Percentiles rank a stretch among this genome's conserved stretches.
phyloP scores from a whole-genome alignment of 2,797 vertebrate species.

The Melopsittacus undulatus region DNA sequence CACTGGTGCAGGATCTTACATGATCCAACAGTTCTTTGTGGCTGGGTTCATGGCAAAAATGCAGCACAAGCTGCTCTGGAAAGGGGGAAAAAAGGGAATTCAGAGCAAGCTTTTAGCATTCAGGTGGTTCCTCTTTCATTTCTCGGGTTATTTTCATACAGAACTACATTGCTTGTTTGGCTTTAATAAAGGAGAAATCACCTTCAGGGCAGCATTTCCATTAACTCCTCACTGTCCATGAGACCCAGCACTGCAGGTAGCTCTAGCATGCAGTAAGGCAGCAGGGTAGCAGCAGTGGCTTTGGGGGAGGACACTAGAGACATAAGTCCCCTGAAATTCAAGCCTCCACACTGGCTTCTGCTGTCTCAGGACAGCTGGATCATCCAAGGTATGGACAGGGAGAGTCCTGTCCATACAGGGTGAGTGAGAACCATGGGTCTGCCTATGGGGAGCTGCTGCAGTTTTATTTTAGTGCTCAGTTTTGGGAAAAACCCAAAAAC shows the following conservation, averaged over 20 bases:
- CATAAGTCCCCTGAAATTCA: not conserved
- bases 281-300: not conserved
- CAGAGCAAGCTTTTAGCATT: not conserved
- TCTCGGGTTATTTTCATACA: slow-evolving; percentile 1
- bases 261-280: not conserved
- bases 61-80: not conserved
- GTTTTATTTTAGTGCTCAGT: not conserved
- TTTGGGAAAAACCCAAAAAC: not conserved
- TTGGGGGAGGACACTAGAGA: not conserved
- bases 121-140: not conserved
- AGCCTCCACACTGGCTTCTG: not conserved
- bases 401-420: not conserved
- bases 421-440: fast-evolving
- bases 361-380: fast-evolving
- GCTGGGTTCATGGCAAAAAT: not conserved
- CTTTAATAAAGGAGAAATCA: slow-evolving; percentile 10
- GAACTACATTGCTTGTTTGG: not conserved
- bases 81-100: not conserved
- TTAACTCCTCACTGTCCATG: not conserved
- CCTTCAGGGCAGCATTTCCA: not conserved
- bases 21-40: not conserved
- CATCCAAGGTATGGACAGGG: fast-evolving
- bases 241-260: not conserved
- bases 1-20: not conserved
- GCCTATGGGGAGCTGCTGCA: not conserved